Base-by-base conservation (phyloP, 92 coral and sea anemone species). In the Siderastrea radians region DNA sequence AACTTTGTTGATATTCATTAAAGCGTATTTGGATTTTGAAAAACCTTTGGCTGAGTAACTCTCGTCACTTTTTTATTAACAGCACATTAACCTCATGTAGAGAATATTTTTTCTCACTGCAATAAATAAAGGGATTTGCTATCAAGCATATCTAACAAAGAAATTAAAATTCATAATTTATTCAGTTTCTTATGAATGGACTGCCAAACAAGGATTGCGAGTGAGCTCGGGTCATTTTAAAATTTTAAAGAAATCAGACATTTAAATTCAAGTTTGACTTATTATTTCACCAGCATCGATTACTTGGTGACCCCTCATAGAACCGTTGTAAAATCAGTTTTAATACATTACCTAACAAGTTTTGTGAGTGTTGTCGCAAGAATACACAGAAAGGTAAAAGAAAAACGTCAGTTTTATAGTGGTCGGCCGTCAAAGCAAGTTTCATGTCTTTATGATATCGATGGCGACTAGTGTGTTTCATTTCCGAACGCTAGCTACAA, bases 111-210 rank as follows among this genome's bases (percentile, higher is more conserved):
- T 61, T 1, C 19, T 1, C n/a, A n/a, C 2, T 19, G n/a, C 13
- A 3, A 15, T 26, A 0, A 3, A 52, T 53, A 16, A 12, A 17
- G 12, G 10, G 44, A 74, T 43, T 82, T 59, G 68, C 66, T 14
- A 38, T 66, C 80, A 73, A 11, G 61, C 50, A 63, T 73, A 74
- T 50, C 73, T 46, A 73, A 84, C 79, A 84, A 84, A 84, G 79
- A 74, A 84, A 73, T 73, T 84, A 64, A 74, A 26, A 62, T 6
- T 12, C 19, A 52, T 84, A 74, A 84, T 74, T 84, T 84, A 84
- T 84, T 84, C 87, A 17, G 63, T 26, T 48, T 9, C 10, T 62
- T n/a, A 77, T 63, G 81, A 84, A 58, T 72, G 70, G 57, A 70
- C 77, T 82, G 71, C 45, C 86, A 53, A 17, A 70, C 19, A 63